Conservation (phyloP, 2,888 invertebrate genomes). For the Tetragonula carbonaria region DNA sequence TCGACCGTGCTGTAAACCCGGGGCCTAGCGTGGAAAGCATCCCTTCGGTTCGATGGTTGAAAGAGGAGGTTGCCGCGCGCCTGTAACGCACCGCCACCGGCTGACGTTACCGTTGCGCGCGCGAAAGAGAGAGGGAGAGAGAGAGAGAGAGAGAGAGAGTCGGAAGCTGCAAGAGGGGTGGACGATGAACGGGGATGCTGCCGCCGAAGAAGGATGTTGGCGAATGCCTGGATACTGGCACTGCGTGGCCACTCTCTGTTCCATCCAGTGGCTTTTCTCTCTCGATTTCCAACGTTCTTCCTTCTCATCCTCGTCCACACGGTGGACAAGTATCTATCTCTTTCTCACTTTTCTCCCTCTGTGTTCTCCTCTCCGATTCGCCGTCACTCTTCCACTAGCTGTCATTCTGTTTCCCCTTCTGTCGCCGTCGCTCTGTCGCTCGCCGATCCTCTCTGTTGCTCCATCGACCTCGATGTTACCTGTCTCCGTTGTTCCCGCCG, state of each 20-base stretch:
- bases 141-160: conserved; percentile 2
- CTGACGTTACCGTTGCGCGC: conserved; percentile 32
- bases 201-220: conserved; percentile 52
- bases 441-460: neutral
- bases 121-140: conserved; percentile 8
- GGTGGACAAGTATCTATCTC: neutral
- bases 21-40: conserved; percentile 38
- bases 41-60: conserved; percentile 56
- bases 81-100: conserved; percentile 23
- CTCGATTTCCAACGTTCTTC: conserved; percentile 4
- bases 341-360: neutral
- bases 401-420: neutral
- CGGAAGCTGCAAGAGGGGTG: conserved; percentile 34
- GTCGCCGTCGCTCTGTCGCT: neutral
- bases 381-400: neutral
- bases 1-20: conserved; percentile 52
- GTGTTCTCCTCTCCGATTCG: neutral
- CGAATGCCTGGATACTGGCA: conserved; percentile 73
- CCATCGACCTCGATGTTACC: conserved; percentile 18
- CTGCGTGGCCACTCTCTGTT: conserved; percentile 60
- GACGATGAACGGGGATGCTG: neutral
- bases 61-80: conserved; percentile 39
- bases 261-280: conserved; percentile 43
- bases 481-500: conserved; percentile 40
- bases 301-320: neutral